Evolutionary conservation across 2,797 vertebrate species (phyloP).

Genomic region (Chiroxiphia lanceolata): DNA sequence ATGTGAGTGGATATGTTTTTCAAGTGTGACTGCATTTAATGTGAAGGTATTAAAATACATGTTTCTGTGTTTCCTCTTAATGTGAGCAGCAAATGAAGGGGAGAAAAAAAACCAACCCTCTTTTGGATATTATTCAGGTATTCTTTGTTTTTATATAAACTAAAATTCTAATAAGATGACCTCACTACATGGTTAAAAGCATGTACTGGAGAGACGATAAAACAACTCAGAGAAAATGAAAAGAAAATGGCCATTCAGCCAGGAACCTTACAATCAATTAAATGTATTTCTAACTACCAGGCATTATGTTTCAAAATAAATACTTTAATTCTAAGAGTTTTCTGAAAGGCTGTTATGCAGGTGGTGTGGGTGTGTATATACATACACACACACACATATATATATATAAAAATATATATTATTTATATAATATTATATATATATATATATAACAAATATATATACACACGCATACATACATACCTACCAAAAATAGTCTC

Average conservation of each 20-base stretch:
- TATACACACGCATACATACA: fast-evolving
- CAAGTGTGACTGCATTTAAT: background rate
- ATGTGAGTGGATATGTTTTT: background rate
- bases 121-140: background rate
- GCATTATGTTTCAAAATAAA: constrained; percentile 5
- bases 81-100: background rate
- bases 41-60: background rate
- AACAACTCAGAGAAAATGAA: background rate
- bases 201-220: background rate
- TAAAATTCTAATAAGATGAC: constrained; percentile 3
- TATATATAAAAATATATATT: background rate
- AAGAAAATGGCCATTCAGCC: background rate
- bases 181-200: background rate
- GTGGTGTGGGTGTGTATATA: background rate
- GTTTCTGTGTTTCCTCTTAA: background rate
- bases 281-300: background rate
- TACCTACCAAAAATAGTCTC: constrained; percentile 17
- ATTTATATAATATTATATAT: too few relatives aligned
- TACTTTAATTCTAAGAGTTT: background rate
- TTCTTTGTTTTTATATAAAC: background rate
- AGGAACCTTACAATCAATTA: background rate
- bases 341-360: constrained; percentile 4
- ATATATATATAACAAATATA: background rate
- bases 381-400: background rate
- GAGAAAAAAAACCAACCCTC: background rate